phyloP scores from a whole-genome alignment of 2,888 invertebrate genomes.

The Microplitis deprimator region DNA sequence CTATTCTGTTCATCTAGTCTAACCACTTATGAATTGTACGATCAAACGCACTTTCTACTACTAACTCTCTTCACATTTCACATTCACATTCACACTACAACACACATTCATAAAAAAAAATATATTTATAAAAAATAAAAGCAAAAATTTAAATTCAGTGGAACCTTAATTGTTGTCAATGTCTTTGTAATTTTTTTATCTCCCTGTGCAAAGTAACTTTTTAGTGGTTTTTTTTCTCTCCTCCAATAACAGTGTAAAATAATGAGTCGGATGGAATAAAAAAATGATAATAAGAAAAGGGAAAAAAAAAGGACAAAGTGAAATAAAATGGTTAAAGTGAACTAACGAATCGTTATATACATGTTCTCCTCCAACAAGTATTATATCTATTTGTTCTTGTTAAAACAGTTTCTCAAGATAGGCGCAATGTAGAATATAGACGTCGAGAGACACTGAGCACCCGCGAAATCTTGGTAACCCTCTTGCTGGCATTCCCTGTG shows the following conservation, averaged over 20 bases:
- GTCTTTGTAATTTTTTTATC: neutral
- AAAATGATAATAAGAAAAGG: neutral
- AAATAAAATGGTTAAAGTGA: neutral
- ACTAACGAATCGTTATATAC: constrained; percentile 1
- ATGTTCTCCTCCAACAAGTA: neutral
- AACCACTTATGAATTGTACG: constrained; percentile 8
- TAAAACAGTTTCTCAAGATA: constrained; percentile 38
- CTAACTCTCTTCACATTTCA: neutral
- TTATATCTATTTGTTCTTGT: constrained; percentile 40
- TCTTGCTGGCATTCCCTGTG: constrained; percentile 58
- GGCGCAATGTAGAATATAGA: constrained; percentile 27
- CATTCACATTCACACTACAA: neutral
- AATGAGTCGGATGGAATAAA: neutral
- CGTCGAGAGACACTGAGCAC: constrained; percentile 41
- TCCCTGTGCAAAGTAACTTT: neutral
- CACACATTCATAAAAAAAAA: neutral
- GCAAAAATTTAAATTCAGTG: too few species aligned
- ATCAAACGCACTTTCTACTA: constrained; percentile 9
- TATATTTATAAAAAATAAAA: too few species aligned
- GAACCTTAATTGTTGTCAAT: too few species aligned
- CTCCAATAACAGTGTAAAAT: neutral
- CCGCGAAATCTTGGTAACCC: constrained; percentile 62
- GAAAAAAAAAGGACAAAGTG: neutral
- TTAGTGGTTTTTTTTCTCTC: neutral
- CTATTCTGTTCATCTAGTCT: constrained; percentile 3